Evolutionary conservation across 2,113 vertebrate species (phyloP), one percentile per base, ranked within the genome.

Genomic region (Ascaphus truei): DNA sequence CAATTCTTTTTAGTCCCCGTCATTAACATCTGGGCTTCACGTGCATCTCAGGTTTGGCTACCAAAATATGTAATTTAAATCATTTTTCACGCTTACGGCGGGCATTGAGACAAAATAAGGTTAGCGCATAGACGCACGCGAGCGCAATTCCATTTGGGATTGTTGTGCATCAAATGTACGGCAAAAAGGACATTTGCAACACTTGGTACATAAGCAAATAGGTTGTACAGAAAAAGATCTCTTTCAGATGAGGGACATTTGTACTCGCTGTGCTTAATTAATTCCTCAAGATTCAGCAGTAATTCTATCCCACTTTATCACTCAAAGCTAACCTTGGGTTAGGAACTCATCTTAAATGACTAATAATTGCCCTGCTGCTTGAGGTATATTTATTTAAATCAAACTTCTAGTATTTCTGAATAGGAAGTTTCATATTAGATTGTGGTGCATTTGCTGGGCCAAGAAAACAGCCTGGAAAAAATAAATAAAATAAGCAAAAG

Each of bases 311-410:
- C 77, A 76, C 84, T 79, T 74, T 80, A 82, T 78, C 79, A 29
- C 75, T 85, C 62, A 37, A 53, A 53, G 75, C 81, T 86, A 82
- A 85, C 81, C 85, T 88, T 79, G 72, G 64, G 74, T 84, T 87
- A 86, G 81, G 79, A 76, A 76, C 72, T 87, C 72, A 71, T 79
- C 83, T 80, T 77, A 81, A 85, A 81, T 87, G 76, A 50, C 84
- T 82, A 78, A 75, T 88, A 82, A 84, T 86, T 79, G 79, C 67
- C 30, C 69, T 78, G 71, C 75, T 83, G 75, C 81, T 75, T 77
- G 69, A 75, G 72, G 31, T 75, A 67, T 77, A 80, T 81, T 74
- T 83, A 74, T 78, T 75, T 57, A 73, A 72, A 77, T 48, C 61
- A 55, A 67, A 62, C 67, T 69, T 51, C 30, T 71, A 80, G 76